Base-by-base conservation (phyloP, 2,797 vertebrate genomes). In the Tolypeutes matacus region DNA sequence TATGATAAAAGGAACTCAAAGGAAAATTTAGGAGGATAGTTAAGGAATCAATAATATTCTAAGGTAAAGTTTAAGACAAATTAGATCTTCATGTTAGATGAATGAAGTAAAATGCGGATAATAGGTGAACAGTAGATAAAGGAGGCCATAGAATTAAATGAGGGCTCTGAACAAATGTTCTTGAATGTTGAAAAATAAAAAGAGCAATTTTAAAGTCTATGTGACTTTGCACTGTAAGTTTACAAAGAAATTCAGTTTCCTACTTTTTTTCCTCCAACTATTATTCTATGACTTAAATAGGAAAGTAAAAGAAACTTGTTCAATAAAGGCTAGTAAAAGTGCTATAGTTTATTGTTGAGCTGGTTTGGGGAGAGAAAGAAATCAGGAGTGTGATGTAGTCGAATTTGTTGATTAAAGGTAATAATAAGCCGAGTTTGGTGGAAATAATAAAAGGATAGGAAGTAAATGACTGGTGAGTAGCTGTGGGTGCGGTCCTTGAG, bases 111-210 rank as follows among this genome's bases (percentile, higher is more conserved):
- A 65, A 88, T 25, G 1, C 91, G 34, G 42, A 2, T 60, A 51
- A 60, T 60, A 89, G 49, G 34, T 86, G 42, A 89, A 36, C 60
- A 49, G 13, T 62, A 7, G 12, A 27, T 64, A 69, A 93, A 95
- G 49, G n/a, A 27, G 46, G 3, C 14, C 6, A 4, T 77, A 20
- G 23, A 69, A 17, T 60, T 84, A 84, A 80, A 56, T 81, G 34
- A 78, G 64, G 18, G 14, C 62, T 82, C 1, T 72, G 56, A 93
- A 62, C 36, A 39, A 87, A 39, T 78, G 29, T 34, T 87, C 9
- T 93, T 65, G 29, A 75, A 34, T 75, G 21, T 62, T 88, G 75
- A 51, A 89, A 94, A 89, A 64, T 64, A 73, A 92, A 46, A 70
- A 65, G 12, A 90, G 27, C 25, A 80, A 75, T 27, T 2, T 90